Evolutionary conservation across 1,140 invertebrate genomes (phyloP), one percentile per base, ranked within the genome.

Genomic region (Oreohelix idahoensis): DNA sequence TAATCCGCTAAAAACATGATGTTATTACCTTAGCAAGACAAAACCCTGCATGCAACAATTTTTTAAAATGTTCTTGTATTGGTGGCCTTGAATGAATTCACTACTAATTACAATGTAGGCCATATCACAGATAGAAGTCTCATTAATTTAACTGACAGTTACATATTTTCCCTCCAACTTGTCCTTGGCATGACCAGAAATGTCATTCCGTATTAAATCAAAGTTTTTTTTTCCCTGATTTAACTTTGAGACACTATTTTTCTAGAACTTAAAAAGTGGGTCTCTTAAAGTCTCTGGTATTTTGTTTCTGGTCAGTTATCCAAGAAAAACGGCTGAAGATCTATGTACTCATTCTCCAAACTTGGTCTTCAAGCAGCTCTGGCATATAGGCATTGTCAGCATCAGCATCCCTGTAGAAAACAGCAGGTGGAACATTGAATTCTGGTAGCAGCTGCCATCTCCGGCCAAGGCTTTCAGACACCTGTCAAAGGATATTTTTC

Each of bases 301-400:
- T 32, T 32, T 66, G n/a, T 66, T 66, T 66, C 63, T 66, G 63
- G 63, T 66, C n/a, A 35, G 63, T 8, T 13, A 58, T 58, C 53
- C 53, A 58, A 58, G n/a, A 11, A 49, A 49, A 17, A 11, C 20
- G 2, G 20, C 53, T 58, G 63, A 35, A 32, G 63, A 66, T 32
- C 42, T 81, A 75, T 70, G 71, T 76, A 38, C 38, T 51, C 45
- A 49, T 39, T 29, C 63, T 49, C 66, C 81, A 83, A n/a, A 39
- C 49, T 81, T 91, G 90, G 78, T 91, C 90, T n/a, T 79, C 69
- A 20, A 91, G 83, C 23, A 92, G 79, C n/a, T 88, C 87, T 15
- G 85, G 36, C 83, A 91, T 89, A 83, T 92, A 92, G 1, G 88
- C 89, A n/a, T 74, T 85, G 71, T 92, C 91, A 49, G 91, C 90